A percentile compares a stretch with the other conserved stretches of the same genome.
phyloP scores from a whole-genome alignment of 2,113 vertebrate species.

The Lates calcarifer region DNA sequence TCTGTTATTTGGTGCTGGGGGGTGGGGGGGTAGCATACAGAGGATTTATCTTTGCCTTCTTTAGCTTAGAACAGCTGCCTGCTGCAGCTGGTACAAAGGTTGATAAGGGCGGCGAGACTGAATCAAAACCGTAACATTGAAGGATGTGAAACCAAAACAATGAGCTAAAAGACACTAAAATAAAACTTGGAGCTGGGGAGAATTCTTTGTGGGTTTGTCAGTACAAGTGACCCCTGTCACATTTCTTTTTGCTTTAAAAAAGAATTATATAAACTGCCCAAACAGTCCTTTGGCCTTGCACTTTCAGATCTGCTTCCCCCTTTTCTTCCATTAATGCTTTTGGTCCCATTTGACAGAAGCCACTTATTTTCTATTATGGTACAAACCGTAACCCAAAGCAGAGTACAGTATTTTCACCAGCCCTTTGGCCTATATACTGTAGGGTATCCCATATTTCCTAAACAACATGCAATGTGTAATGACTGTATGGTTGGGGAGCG shows the following conservation, averaged over 20 bases:
- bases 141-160: slow-evolving; percentile 3
- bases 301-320: background rate
- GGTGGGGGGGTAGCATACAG: background rate
- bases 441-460: slow-evolving; percentile 13
- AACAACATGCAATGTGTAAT: slow-evolving; percentile 26
- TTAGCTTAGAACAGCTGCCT: background rate
- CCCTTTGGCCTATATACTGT: slow-evolving; percentile 12
- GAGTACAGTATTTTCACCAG: slow-evolving; percentile 42
- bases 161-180: slow-evolving; percentile 2
- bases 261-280: background rate
- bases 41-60: background rate
- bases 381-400: slow-evolving; percentile 41
- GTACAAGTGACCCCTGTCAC: background rate
- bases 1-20: background rate
- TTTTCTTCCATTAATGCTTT: slow-evolving; percentile 25
- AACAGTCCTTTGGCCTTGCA: background rate
- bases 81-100: background rate
- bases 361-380: slow-evolving; percentile 42
- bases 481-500: slow-evolving; percentile 38
- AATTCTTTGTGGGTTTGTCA: background rate
- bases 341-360: slow-evolving; percentile 36
- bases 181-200: background rate
- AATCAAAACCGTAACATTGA: background rate
- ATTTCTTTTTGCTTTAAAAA: background rate
- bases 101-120: slow-evolving; percentile 6